Percentiles rank a stretch among this genome's conserved stretches.
Conservation (phyloP, 2,113 vertebrate species). For the Leucosticte australis region DNA sequence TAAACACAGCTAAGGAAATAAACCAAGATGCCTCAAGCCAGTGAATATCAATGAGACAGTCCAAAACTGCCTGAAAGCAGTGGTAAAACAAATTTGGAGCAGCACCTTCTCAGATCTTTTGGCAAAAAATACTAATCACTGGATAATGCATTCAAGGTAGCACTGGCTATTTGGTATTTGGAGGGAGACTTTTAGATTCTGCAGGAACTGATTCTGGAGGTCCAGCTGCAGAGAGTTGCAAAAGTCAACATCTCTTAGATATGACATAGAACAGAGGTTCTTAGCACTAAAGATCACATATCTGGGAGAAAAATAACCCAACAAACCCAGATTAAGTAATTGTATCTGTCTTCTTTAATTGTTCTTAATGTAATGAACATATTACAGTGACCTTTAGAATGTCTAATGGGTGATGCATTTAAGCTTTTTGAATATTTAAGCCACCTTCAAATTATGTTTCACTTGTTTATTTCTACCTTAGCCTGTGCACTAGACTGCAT, state of each 20-base stretch:
- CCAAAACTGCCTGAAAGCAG: not conserved
- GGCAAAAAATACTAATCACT: not conserved
- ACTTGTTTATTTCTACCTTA: not conserved
- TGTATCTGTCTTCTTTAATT: slow-evolving; percentile 38
- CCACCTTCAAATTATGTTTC: not conserved
- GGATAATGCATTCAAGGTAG: not conserved
- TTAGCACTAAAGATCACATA: not conserved
- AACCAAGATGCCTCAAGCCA: not conserved
- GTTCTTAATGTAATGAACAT: slow-evolving; percentile 39
- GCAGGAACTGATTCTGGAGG: not conserved
- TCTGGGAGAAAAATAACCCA: not conserved
- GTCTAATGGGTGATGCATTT: not conserved
- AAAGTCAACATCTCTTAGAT: not conserved
- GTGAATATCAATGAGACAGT: not conserved
- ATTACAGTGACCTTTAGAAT: slow-evolving; percentile 24
- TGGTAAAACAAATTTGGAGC: not conserved
- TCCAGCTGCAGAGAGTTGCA: not conserved
- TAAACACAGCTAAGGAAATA: not conserved
- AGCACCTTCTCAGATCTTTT: not conserved
- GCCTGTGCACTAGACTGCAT: not conserved
- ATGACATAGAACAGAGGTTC: not conserved
- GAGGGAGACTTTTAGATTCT: not conserved
- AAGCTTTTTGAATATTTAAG: slow-evolving; percentile 21
- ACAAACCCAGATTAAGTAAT: not conserved
- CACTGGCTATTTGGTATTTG: not conserved